A percentile compares a stretch with the other conserved stretches of the same genome.
phyloP scores from a whole-genome alignment of 2,888 invertebrate genomes.

The Cerastis rubricosa region DNA sequence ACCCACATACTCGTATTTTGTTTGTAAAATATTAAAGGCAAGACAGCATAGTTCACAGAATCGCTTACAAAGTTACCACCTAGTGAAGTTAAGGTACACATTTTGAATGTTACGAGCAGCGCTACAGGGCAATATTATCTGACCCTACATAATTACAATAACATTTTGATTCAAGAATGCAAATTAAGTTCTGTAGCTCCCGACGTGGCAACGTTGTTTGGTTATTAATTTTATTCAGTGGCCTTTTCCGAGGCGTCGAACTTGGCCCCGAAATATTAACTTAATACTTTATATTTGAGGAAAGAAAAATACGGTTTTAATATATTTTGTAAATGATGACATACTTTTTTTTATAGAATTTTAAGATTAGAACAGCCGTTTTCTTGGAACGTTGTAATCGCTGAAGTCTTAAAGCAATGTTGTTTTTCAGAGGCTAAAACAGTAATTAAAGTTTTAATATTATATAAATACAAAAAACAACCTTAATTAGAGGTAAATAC shows the following conservation, averaged over 20 bases:
- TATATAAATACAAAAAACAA: background rate
- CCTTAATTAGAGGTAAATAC: background rate
- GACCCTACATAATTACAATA: slow-evolving; percentile 78
- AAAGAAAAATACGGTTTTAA: slow-evolving; percentile 59
- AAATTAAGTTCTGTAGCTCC: slow-evolving; percentile 72
- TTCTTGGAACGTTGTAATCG: slow-evolving; percentile 7
- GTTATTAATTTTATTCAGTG: slow-evolving; percentile 76
- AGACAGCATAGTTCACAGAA: slow-evolving; percentile 35
- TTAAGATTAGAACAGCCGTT: slow-evolving; percentile 8
- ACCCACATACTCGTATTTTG: slow-evolving; percentile 32
- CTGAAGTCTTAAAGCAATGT: slow-evolving; percentile 1
- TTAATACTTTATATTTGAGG: slow-evolving; percentile 58
- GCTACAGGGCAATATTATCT: slow-evolving; percentile 66
- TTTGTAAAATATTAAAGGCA: slow-evolving; percentile 36
- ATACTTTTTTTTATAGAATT: slow-evolving; percentile 23
- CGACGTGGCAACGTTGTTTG: slow-evolving; percentile 70
- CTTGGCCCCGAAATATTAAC: slow-evolving; percentile 60
- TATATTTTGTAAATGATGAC: slow-evolving; percentile 56
- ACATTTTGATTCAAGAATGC: slow-evolving; percentile 79
- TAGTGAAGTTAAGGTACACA: slow-evolving; percentile 42
- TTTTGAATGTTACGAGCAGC: slow-evolving; percentile 48
- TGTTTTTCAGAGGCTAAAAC: background rate
- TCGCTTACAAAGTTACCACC: slow-evolving; percentile 39
- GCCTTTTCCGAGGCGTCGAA: slow-evolving; percentile 62
- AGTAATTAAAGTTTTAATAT: background rate